phyloP scores from a whole-genome alignment of 2,797 vertebrate species.

The Eulemur mongoz region DNA sequence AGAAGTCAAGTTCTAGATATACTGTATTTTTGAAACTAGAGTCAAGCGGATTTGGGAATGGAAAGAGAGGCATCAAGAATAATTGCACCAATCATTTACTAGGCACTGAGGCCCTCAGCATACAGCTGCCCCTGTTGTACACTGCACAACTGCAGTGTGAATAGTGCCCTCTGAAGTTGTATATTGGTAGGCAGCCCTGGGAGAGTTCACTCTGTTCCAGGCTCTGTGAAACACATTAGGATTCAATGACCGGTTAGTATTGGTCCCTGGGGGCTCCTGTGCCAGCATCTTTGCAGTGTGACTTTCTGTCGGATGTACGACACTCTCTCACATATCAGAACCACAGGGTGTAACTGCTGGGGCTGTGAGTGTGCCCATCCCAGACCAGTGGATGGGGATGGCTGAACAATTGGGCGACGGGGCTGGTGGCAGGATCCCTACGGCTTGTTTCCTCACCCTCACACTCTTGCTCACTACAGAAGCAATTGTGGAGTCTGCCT shows the following conservation, averaged over 20 bases:
- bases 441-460: not conserved
- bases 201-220: not conserved
- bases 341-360: rapidly evolving
- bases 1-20: not conserved
- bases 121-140: not conserved
- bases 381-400: not conserved
- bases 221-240: not conserved
- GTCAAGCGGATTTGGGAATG: not conserved
- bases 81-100: not conserved
- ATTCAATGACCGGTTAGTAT: not conserved
- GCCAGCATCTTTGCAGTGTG: not conserved
- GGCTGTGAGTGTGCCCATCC: not conserved
- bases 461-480: conserved; percentile 83
- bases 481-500: conserved; percentile 92
- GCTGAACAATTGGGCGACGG: rapidly evolving
- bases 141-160: not conserved
- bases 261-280: rapidly evolving
- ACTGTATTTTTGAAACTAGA: not conserved
- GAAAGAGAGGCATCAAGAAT: not conserved
- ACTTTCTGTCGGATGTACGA: not conserved
- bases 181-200: not conserved
- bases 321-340: not conserved
- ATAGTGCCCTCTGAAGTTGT: not conserved
- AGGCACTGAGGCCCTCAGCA: not conserved
- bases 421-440: not conserved